phyloP scores from a whole-genome alignment of 2,797 vertebrate species.

The Gouania willdenowi region DNA sequence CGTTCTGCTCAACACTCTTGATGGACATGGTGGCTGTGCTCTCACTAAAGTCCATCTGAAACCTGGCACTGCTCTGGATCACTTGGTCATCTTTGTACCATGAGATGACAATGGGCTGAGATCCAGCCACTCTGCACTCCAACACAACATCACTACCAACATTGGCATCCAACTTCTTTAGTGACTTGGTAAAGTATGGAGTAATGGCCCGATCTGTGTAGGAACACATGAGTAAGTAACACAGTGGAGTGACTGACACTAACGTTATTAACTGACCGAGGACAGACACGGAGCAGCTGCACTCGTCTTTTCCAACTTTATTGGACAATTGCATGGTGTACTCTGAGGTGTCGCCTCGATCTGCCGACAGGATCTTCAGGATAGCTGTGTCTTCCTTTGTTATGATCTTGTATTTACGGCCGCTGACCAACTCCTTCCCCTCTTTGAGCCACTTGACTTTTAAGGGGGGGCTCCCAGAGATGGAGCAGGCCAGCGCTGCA shows the following conservation, averaged over 20 bases:
- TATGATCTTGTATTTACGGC: conserved; percentile 89
- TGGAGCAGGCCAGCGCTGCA: conserved; percentile 84
- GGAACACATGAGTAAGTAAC: conserved; percentile 43
- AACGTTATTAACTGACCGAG: conserved; percentile 80
- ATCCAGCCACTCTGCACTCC: conserved; percentile 91
- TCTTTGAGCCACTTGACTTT: conserved; percentile 95
- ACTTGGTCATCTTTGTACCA: conserved; percentile 90
- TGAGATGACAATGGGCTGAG: conserved; percentile 86
- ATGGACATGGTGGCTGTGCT: conserved; percentile 83
- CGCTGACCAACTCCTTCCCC: conserved; percentile 80
- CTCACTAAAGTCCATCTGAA: conserved; percentile 82
- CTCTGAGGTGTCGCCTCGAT: conserved; percentile 86
- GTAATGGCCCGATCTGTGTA: conserved; percentile 89
- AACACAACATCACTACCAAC: conserved; percentile 73
- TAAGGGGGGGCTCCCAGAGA: conserved; percentile 90
- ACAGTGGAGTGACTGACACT: no score
- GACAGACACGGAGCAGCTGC: conserved; percentile 85
- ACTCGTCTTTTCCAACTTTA: conserved; percentile 87
- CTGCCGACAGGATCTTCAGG: conserved; percentile 86
- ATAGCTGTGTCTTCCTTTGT: conserved; percentile 85
- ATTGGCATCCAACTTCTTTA: conserved; percentile 83
- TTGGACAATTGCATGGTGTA: conserved; percentile 92
- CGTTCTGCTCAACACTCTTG: conserved; percentile 74
- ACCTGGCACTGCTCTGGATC: conserved; percentile 75
- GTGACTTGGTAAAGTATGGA: conserved; percentile 87